phyloP scores from a whole-genome alignment of 1,140 invertebrate genomes.

The Drosophila eugracilis region DNA sequence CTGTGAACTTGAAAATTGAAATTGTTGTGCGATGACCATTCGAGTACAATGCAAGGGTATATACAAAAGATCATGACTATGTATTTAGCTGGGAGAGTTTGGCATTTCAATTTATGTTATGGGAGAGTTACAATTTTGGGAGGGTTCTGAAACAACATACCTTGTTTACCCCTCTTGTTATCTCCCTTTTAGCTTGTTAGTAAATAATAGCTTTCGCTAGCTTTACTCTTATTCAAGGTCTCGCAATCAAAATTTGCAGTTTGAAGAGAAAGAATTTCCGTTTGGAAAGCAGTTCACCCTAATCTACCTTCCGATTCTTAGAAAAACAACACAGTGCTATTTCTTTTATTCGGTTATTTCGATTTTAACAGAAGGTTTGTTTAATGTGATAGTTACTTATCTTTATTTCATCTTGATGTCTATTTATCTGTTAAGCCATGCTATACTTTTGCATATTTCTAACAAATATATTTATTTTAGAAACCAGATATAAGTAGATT shows the following conservation, averaged over 20 bases:
- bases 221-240: slow-evolving; percentile 4
- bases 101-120: slow-evolving; percentile 16
- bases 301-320: not conserved
- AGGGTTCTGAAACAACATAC: slow-evolving; percentile 25
- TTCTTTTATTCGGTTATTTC: too few species aligned
- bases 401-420: too few species aligned
- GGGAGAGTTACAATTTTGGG: slow-evolving; percentile 11
- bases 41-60: slow-evolving; percentile 45
- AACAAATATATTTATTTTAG: too few species aligned
- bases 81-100: slow-evolving; percentile 19
- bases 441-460: too few species aligned
- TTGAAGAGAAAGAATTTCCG: slow-evolving; percentile 10
- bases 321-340: not conserved
- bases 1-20: slow-evolving; percentile 45
- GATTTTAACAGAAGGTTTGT: not conserved
- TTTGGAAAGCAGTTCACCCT: not conserved
- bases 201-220: slow-evolving; percentile 7
- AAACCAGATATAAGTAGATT: too few species aligned
- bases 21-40: slow-evolving; percentile 21
- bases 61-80: slow-evolving; percentile 27
- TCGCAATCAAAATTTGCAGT: not conserved
- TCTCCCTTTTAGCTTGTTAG: not conserved
- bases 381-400: too few species aligned
- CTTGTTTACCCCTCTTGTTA: slow-evolving; percentile 15
- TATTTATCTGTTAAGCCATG: too few species aligned